A percentile compares a stretch with the other conserved stretches of the same genome.
phyloP scores from a whole-genome alignment of 2,888 invertebrate genomes.

The Cataglyphis altisquamis region DNA sequence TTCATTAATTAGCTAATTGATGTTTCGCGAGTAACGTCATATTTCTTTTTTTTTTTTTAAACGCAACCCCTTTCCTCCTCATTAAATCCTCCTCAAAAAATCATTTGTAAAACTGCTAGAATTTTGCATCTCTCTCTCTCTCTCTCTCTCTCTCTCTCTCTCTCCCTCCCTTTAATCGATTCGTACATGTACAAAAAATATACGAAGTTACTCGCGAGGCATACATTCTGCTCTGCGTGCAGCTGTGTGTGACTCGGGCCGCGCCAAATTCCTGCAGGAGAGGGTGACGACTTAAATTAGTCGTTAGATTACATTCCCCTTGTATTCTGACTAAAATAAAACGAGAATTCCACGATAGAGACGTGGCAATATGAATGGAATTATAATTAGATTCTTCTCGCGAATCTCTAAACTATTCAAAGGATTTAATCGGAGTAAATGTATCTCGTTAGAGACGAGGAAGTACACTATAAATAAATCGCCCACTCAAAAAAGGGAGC shows the following conservation, averaged over 20 bases:
- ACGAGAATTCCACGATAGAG: background rate
- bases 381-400: background rate
- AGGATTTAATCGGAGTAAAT: background rate
- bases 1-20: slow-evolving; percentile 4
- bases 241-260: slow-evolving; percentile 6
- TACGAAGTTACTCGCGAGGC: slow-evolving; percentile 25
- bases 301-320: background rate
- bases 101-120: background rate
- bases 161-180: background rate
- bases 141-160: no score
- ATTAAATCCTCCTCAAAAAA: no score
- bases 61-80: background rate
- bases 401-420: background rate
- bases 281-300: background rate
- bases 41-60: no score
- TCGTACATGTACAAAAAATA: background rate
- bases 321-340: background rate
- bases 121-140: background rate
- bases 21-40: slow-evolving; percentile 24
- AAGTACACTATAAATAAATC: background rate
- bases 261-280: background rate
- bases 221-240: background rate
- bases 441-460: background rate
- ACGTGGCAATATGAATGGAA: background rate
- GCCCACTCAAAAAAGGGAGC: background rate